Evolutionary conservation across 2,888 invertebrate species (phyloP).

Genomic region (Agrotis puta): DNA sequence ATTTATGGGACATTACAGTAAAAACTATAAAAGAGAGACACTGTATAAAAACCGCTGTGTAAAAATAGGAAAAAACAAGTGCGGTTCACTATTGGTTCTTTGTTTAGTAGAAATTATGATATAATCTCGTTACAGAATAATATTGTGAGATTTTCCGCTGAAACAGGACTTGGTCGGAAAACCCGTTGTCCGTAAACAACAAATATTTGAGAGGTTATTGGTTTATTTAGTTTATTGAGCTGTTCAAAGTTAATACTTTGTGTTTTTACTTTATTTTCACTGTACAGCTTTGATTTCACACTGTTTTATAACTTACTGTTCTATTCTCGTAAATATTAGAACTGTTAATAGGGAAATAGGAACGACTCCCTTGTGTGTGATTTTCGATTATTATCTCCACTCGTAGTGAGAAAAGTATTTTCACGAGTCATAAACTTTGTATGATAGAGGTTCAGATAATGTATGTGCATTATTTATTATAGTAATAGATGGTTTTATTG

Average conservation of each 20-base stretch:
- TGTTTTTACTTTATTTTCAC: not conserved
- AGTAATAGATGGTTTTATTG: constrained; percentile 18
- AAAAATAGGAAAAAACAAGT: not conserved
- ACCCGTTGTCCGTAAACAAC: constrained; percentile 37
- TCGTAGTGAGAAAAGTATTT: constrained; percentile 57
- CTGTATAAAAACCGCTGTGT: not conserved
- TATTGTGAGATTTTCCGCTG: constrained; percentile 26
- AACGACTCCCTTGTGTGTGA: constrained; percentile 59
- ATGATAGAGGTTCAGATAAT: constrained; percentile 59
- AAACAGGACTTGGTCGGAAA: constrained; percentile 20
- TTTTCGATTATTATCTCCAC: constrained; percentile 60
- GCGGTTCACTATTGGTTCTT: not conserved
- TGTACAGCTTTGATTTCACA: constrained; percentile 5
- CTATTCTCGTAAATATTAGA: constrained; percentile 31
- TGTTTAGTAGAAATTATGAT: constrained; percentile 30
- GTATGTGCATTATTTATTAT: constrained; percentile 54
- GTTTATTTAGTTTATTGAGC: constrained; percentile 41
- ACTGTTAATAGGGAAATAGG: constrained; percentile 52
- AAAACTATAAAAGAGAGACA: not conserved
- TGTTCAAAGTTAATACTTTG: constrained; percentile 9
- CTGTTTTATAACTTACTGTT: not conserved
- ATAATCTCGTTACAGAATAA: constrained; percentile 35
- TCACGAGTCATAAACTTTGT: constrained; percentile 62
- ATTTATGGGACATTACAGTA: no score
- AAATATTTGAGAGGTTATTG: constrained; percentile 45